A percentile compares a stretch with the other conserved stretches of the same genome.
Evolutionary conservation across 2,797 vertebrate species (phyloP).

Genomic region (Nyctibius grandis): DNA sequence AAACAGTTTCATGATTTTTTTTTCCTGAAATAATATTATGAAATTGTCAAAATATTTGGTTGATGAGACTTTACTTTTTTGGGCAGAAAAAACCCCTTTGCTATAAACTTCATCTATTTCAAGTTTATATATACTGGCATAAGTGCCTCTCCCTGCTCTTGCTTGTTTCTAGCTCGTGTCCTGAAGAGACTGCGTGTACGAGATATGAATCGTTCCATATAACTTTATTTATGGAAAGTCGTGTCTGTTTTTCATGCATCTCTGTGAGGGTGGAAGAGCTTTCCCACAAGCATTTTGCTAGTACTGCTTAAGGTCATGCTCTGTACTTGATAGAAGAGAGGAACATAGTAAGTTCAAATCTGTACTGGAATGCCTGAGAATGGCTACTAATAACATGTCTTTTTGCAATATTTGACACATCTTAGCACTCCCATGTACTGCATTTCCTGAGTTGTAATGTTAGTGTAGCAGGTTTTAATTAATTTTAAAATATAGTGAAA

Average conservation of each 20-base stretch:
- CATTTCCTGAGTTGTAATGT: neutral
- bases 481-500: neutral
- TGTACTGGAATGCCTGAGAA: neutral
- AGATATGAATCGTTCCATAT: neutral
- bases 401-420: neutral
- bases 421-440: neutral
- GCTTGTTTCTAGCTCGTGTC: neutral
- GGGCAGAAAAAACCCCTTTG: neutral
- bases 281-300: neutral
- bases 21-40: neutral
- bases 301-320: neutral
- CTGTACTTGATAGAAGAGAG: neutral
- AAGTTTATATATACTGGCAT: neutral
- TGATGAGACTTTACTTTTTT: neutral
- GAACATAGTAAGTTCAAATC: neutral
- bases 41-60: neutral
- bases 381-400: neutral
- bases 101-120: neutral
- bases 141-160: neutral
- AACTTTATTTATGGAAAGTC: neutral
- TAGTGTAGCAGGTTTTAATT: neutral
- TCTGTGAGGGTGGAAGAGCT: neutral
- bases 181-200: neutral
- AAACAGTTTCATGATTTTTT: neutral
- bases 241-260: neutral